Conservation (phyloP, 2,113 vertebrate genomes). For the Syrrhaptes paradoxus region DNA sequence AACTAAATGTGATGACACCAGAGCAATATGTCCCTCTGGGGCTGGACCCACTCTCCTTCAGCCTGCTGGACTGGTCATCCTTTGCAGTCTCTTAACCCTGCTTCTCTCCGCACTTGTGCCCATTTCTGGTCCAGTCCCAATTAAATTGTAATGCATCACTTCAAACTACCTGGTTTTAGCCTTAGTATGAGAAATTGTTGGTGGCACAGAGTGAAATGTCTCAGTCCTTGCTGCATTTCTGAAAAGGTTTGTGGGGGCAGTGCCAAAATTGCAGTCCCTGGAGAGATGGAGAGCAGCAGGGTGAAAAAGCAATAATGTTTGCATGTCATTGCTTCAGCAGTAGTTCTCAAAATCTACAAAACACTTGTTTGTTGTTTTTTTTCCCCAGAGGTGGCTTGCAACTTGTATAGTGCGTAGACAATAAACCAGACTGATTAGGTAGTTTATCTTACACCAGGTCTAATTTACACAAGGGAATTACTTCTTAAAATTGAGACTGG, state of each 20-base stretch:
- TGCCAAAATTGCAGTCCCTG: neutral
- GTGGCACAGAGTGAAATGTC: neutral
- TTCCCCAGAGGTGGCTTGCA: neutral
- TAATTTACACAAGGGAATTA: slow-evolving; percentile 41
- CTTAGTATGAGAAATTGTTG: neutral
- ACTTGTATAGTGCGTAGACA: neutral
- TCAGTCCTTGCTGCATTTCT: neutral
- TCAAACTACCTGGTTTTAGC: neutral
- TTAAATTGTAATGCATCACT: neutral
- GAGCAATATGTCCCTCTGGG: neutral
- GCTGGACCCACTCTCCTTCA: neutral
- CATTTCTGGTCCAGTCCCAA: neutral
- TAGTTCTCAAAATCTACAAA: neutral
- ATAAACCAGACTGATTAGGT: slow-evolving; percentile 30
- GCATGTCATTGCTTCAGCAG: neutral
- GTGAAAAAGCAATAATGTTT: neutral
- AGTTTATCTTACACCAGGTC: slow-evolving; percentile 1
- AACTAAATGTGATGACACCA: neutral
- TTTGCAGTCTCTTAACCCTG: neutral
- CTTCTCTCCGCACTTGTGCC: neutral
- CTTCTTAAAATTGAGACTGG: neutral
- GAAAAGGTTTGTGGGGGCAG: neutral
- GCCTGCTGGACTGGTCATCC: neutral
- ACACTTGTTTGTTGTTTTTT: neutral
- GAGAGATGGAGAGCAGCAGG: neutral